Conservation (phyloP, 2,113 vertebrate genomes). For the Hystrix brachyura region DNA sequence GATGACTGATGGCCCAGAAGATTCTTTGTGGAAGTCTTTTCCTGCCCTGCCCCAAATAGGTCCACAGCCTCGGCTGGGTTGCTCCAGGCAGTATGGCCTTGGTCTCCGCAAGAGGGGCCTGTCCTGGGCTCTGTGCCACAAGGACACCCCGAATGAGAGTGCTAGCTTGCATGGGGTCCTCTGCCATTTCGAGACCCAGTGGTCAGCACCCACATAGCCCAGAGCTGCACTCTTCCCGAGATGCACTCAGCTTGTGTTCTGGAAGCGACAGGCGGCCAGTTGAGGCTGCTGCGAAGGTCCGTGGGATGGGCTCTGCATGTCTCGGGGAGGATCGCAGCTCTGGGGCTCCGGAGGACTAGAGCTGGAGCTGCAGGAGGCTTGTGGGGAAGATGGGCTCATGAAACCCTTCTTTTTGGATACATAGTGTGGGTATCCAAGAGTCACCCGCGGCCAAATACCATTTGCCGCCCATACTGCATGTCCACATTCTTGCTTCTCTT, state of each 20-base stretch:
- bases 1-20: neutral
- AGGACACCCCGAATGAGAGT: accelerated
- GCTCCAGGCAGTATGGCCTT: neutral
- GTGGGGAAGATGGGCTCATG: neutral
- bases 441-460: neutral
- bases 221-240: neutral
- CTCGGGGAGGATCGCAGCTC: neutral
- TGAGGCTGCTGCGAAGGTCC: neutral
- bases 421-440: neutral
- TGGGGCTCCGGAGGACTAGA: neutral
- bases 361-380: neutral
- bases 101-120: neutral
- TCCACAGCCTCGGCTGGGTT: neutral
- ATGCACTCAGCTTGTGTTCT: neutral
- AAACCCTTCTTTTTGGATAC: neutral
- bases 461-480: neutral
- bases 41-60: neutral
- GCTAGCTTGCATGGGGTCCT: neutral
- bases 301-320: neutral
- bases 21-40: neutral
- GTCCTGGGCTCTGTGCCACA: neutral
- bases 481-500: neutral
- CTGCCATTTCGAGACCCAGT: neutral
- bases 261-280: neutral
- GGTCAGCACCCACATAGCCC: neutral